These are phyloP conservation scores for Leptatherina wallacei DNA, from an alignment of 2,797 vertebrate genomes.

Conservation along the genomic window DNA sequence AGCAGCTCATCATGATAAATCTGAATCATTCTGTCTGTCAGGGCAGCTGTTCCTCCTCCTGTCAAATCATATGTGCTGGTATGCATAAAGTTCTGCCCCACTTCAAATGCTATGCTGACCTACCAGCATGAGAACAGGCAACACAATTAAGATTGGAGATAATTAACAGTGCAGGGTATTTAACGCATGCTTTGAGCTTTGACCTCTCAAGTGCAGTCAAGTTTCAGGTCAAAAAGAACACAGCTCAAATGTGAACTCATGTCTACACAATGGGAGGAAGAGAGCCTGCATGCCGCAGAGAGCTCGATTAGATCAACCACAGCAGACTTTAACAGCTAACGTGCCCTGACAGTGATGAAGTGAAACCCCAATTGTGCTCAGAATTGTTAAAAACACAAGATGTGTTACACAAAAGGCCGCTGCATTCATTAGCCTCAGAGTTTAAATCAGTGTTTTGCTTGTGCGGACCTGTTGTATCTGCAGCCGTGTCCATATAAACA, in stretches of 20 bases:
- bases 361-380: slow-evolving; percentile 45
- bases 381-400: slow-evolving; percentile 48
- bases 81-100: slow-evolving; percentile 37
- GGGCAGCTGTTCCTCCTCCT: slow-evolving; percentile 42
- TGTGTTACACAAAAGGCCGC: slow-evolving; percentile 39
- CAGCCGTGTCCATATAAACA: slow-evolving; percentile 55
- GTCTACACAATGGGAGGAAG: slow-evolving; percentile 57
- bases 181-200: slow-evolving; percentile 64
- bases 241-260: slow-evolving; percentile 58
- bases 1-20: slow-evolving; percentile 16
- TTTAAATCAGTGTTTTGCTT: slow-evolving; percentile 34
- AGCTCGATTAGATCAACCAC: slow-evolving; percentile 65
- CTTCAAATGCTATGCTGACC: slow-evolving; percentile 61
- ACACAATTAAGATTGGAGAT: slow-evolving; percentile 59
- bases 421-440: slow-evolving; percentile 23
- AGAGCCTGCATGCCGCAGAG: slow-evolving; percentile 31
- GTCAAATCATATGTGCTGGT: slow-evolving; percentile 44
- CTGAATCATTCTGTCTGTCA: slow-evolving; percentile 22
- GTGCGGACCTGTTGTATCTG: slow-evolving; percentile 35
- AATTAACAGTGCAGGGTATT: slow-evolving; percentile 55
- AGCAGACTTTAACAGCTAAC: slow-evolving; percentile 48
- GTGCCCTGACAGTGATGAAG: slow-evolving; percentile 61
- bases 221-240: slow-evolving; percentile 70
- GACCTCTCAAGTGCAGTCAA: slow-evolving; percentile 76
- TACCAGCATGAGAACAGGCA: slow-evolving; percentile 65